A percentile compares a stretch with the other conserved stretches of the same genome.
These are phyloP conservation scores for Schizaphis graminum DNA, from an alignment of 2,888 invertebrate species.

Conservation along the genomic window DNA sequence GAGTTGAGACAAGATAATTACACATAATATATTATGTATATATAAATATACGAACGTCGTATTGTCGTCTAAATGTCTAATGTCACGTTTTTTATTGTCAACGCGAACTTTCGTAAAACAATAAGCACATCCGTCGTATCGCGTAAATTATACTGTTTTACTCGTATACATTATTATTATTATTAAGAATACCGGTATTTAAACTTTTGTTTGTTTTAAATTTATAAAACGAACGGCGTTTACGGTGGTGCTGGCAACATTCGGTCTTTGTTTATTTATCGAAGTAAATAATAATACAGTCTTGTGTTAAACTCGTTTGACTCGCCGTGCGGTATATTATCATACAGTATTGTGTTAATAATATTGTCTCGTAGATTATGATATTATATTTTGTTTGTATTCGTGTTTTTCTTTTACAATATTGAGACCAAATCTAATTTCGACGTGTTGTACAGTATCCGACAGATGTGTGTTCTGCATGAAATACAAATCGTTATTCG, in stretches of 20 bases:
- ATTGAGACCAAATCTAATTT: background rate
- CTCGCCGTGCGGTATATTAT: background rate
- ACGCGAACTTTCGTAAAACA: background rate
- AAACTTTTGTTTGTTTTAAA: conserved; percentile 12
- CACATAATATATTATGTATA: background rate
- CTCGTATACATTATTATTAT: background rate
- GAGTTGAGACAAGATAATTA: background rate
- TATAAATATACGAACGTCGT: background rate
- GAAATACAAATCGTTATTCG: background rate
- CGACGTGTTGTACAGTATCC: background rate
- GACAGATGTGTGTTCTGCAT: background rate
- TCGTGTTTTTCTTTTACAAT: background rate
- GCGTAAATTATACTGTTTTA: background rate
- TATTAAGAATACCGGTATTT: background rate
- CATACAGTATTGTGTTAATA: background rate
- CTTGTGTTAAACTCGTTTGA: background rate
- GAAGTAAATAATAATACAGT: background rate
- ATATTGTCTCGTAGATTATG: background rate
- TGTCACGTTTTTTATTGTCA: background rate
- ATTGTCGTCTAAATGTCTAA: background rate
- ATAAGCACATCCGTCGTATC: background rate
- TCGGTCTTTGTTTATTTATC: background rate
- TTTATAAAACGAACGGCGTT: background rate
- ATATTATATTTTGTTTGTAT: too few relatives aligned
- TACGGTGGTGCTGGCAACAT: background rate